These are phyloP conservation scores for Excalfactoria chinensis DNA, from an alignment of 2,113 vertebrate genomes.

Conservation along the genomic window DNA sequence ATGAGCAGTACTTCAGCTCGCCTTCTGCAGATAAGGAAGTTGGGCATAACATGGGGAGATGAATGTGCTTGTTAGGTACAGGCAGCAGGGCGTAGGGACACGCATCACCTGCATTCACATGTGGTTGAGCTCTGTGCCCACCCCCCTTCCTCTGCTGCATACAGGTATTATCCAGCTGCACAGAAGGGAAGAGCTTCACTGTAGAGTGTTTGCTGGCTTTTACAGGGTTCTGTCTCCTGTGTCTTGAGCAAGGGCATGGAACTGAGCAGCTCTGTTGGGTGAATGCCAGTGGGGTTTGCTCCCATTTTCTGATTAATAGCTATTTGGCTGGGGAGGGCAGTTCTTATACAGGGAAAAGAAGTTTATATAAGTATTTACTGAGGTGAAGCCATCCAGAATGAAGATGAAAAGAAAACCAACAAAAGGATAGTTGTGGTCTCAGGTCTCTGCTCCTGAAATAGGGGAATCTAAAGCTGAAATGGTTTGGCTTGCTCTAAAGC, in stretches of 20 bases:
- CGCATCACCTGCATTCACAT: background rate
- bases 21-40: background rate
- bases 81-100: background rate
- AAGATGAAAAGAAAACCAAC: background rate
- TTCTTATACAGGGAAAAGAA: background rate
- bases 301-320: background rate
- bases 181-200: rapidly evolving
- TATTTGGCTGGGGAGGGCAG: background rate
- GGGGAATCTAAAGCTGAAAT: background rate
- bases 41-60: background rate
- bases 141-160: background rate
- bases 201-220: background rate
- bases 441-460: background rate
- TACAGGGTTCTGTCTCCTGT: background rate
- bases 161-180: background rate
- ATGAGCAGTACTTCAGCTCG: background rate
- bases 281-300: background rate
- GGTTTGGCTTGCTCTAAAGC: background rate
- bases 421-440: background rate
- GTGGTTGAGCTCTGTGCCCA: background rate
- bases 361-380: background rate
- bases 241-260: background rate
- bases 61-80: background rate
- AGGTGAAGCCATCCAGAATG: background rate
- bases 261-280: rapidly evolving